Conservation (phyloP, 2,888 invertebrate genomes). For the Eristalis pertinax region DNA sequence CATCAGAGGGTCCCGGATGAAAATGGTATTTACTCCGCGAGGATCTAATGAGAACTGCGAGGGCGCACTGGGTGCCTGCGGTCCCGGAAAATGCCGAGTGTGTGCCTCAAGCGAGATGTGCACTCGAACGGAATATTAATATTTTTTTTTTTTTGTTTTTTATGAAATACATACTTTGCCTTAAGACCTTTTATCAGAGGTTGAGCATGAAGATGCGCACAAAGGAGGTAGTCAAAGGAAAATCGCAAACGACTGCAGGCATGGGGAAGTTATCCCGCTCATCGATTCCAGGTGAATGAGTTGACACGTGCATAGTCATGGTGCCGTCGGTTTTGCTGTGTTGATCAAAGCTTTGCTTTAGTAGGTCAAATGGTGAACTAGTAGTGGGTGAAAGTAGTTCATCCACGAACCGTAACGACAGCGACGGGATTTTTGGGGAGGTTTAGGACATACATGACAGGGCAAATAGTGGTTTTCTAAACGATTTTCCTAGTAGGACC, state of each 20-base stretch:
- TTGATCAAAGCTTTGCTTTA: too few relatives aligned
- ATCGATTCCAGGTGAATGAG: background rate
- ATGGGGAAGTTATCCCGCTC: constrained; percentile 5
- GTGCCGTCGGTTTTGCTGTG: background rate
- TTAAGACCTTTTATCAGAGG: background rate
- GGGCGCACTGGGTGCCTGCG: background rate
- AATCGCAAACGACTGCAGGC: constrained; percentile 3
- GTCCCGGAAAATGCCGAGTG: background rate
- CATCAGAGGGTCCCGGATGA: background rate
- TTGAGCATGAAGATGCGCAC: constrained; percentile 5
- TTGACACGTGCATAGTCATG: background rate
- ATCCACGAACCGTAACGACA: too few relatives aligned
- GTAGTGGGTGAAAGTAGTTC: too few relatives aligned
- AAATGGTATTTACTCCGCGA: constrained; percentile 26
- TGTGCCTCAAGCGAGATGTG: background rate
- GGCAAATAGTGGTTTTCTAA: too few relatives aligned
- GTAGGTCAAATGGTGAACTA: too few relatives aligned
- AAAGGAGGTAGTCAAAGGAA: background rate
- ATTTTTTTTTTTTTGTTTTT: too few relatives aligned
- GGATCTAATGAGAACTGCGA: constrained; percentile 48
- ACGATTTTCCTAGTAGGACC: too few relatives aligned
- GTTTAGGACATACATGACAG: too few relatives aligned
- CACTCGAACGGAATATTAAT: background rate
- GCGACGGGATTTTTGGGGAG: too few relatives aligned
- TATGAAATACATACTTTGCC: too few relatives aligned